Evolutionary conservation across 1,140 invertebrate species (phyloP).

Genomic region (Bathynomus jamesi): DNA sequence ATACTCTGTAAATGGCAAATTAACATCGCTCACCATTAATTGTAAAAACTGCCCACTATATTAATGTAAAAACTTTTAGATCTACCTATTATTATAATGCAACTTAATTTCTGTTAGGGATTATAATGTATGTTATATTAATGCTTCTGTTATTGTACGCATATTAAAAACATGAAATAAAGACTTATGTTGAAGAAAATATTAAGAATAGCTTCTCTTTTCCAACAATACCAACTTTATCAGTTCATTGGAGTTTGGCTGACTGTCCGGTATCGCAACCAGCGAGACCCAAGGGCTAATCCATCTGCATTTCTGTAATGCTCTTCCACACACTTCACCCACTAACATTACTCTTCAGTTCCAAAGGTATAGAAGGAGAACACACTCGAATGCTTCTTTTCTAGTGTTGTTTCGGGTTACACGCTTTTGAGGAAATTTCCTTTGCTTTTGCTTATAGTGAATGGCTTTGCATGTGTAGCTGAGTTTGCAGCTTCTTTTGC

Average conservation of each 20-base stretch:
- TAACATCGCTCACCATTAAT: too few relatives aligned
- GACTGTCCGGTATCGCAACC: constrained; percentile 91
- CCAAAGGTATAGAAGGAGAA: background rate
- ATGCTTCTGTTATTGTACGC: too few relatives aligned
- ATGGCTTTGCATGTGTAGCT: too few relatives aligned
- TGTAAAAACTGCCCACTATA: too few relatives aligned
- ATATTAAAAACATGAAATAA: constrained; percentile 30
- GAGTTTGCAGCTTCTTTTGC: too few relatives aligned
- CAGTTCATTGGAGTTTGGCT: constrained; percentile 96
- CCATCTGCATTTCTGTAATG: constrained; percentile 88
- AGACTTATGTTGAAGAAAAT: background rate
- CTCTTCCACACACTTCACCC: background rate
- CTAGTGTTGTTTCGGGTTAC: background rate
- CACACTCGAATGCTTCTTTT: background rate
- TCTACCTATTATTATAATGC: too few relatives aligned
- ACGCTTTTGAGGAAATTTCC: background rate
- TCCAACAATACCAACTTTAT: constrained; percentile 45
- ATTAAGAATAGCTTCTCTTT: constrained; percentile 1
- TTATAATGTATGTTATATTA: too few relatives aligned
- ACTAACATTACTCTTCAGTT: background rate
- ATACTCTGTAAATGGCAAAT: too few relatives aligned
- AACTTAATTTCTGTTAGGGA: too few relatives aligned
- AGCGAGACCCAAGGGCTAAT: constrained; percentile 91
- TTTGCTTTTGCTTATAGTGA: too few relatives aligned
- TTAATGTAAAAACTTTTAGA: too few relatives aligned